Conservation (phyloP, 1,140 invertebrate genomes). For the Formica exsecta region DNA sequence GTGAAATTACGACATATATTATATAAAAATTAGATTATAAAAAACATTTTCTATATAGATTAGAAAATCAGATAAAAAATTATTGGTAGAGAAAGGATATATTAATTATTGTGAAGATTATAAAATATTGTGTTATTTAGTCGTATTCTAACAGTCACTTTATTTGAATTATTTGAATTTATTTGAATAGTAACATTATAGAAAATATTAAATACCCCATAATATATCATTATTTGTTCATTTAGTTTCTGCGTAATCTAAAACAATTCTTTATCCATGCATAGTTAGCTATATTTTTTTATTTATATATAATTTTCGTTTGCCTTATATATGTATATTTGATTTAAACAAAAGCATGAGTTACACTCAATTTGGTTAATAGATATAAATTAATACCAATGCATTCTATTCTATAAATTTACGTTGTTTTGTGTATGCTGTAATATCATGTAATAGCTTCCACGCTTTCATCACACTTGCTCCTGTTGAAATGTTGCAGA, state of each 20-base stretch:
- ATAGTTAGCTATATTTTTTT: not conserved
- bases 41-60: not conserved
- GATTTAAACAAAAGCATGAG: slow-evolving; percentile 8
- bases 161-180: slow-evolving; percentile 9
- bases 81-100: not conserved
- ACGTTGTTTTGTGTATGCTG: slow-evolving; percentile 9
- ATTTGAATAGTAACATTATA: not conserved
- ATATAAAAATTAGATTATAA: slow-evolving; percentile 33
- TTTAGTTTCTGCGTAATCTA: slow-evolving; percentile 12
- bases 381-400: slow-evolving; percentile 14
- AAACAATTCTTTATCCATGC: slow-evolving; percentile 15
- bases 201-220: not conserved
- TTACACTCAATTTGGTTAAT: slow-evolving; percentile 41
- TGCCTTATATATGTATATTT: not conserved
- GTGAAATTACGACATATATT: not conserved
- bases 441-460: slow-evolving; percentile 54
- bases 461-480: slow-evolving; percentile 43
- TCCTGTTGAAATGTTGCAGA: slow-evolving; percentile 34
- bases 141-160: slow-evolving; percentile 1
- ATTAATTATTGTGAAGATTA: not conserved
- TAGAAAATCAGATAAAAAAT: slow-evolving; percentile 24
- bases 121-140: not conserved
- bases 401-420: slow-evolving; percentile 21
- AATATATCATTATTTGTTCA: slow-evolving; percentile 15
- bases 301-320: slow-evolving; percentile 22